Evolutionary conservation across 2,797 vertebrate species (phyloP), one percentile per base, ranked within the genome.

Genomic region (Gymnodraco acuticeps): DNA sequence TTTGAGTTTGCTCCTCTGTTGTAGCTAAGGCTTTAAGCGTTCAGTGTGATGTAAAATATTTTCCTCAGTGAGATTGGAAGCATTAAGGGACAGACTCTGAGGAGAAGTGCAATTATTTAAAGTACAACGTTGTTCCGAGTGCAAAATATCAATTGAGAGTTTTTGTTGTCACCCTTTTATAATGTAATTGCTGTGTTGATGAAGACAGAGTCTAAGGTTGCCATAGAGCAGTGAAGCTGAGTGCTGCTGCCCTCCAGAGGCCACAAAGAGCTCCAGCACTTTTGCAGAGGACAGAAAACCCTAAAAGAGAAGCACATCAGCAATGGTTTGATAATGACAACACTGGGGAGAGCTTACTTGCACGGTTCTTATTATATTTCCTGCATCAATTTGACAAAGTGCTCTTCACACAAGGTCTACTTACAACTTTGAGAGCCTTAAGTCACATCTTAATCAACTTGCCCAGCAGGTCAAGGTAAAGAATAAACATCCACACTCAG

Each of bases 221-320:
- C 54, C 51, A 59, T 62, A 78, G 23, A 9, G 67, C 12, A 47
- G 9, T 12, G 17, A 85, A 15, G 72, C 85, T 93, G 82, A 84
- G 68, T 84, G 73, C 77, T 92, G 89, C 89, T 93, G 93, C 92
- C 89, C 88, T 84, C 93, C 81, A 88, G 91, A 91, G 93, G 90
- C n/a, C 51, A 74, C 1, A 58, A 56, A 43, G 12, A 14, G 42
- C 16, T 58, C 3, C 55, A 46, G 64, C 82, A 84, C 5, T 47
- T 27, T 15, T 7, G n/a, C 38, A 65, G 48, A 1, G 2, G 1
- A 15, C 5, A 71, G 17, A 19, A 33, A 53, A 3, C 11, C 13
- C 2, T 27, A 56, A 47, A n/a, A 13, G 19, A 52, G 14, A 11
- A 58, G 20, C 27, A 5, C 46, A 43, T 5, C 11, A 42, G 48